Evolutionary conservation across 2,113 vertebrate species (phyloP), one percentile per base, ranked within the genome.

Genomic region (Centrocercus urophasianus): DNA sequence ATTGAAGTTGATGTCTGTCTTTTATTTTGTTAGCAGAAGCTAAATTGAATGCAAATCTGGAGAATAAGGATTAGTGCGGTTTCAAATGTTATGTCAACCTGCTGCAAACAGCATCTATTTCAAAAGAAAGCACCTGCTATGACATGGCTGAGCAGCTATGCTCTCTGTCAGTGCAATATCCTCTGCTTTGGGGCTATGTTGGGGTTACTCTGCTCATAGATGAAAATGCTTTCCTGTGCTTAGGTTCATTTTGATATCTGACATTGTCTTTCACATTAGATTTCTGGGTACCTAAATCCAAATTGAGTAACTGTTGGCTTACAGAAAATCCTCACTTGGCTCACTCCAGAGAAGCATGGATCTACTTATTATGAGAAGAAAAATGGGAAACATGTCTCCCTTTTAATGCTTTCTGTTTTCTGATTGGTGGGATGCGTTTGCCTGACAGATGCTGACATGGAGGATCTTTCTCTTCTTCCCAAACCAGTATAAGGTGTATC

Each of bases 11-110:
- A 40, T 48, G 47, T 10, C 32, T 88, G 17, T 21, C 64, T 71
- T 92, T 84, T 86, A 47, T 86, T 42, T 86, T 36, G 32, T 59
- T 81, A 16, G 65, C 52, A 87, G 75, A 16, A 85, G n/a, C 30
- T 16, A 45, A 85, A 70, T 50, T 48, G 64, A 66, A 59, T 52
- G 66, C 43, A 79, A 75, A 57, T 52, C 45, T 0, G 6, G 59
- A 87, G 48, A 91, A 61, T 11, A 48, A 84, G 34, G 70, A 38
- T 76, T 32, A 75, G 14, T 67, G 61, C 64, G 24, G 42, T n/a
- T 70, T 92, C 47, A 71, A 72, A 74, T 4, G 25, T 17, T 79
- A 32, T 12, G 19, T 81, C 34, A 47, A 78, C 45, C 52, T 75
- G 42, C 77, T 63, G 27, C 32, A 70, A 80, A 21, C 30, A 42